These are phyloP conservation scores for Drosophila colorata DNA, from an alignment of 2,888 invertebrate genomes.

Conservation along the genomic window DNA sequence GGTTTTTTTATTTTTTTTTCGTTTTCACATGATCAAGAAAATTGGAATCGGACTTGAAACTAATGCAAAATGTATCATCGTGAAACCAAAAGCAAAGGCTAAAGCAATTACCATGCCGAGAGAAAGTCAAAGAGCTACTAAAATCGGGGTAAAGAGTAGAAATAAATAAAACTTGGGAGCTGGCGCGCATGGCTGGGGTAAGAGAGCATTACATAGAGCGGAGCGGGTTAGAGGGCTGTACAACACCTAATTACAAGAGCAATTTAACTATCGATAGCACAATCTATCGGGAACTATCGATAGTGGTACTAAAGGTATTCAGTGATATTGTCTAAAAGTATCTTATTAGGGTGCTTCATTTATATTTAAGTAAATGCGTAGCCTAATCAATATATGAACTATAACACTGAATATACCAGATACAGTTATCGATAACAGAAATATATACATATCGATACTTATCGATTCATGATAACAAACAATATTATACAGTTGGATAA, in stretches of 20 bases:
- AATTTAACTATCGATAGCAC: conserved; percentile 25
- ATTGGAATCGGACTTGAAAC: conserved; percentile 40
- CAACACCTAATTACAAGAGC: conserved; percentile 19
- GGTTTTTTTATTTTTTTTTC: conserved; percentile 24
- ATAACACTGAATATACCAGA: background rate
- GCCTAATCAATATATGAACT: too few relatives aligned
- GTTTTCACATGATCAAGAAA: conserved; percentile 30
- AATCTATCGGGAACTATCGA: conserved; percentile 1
- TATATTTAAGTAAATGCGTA: too few relatives aligned
- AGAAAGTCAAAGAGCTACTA: conserved; percentile 32
- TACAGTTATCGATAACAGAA: background rate
- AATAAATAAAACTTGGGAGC: conserved; percentile 15
- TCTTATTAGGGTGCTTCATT: too few relatives aligned
- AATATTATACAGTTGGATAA: too few relatives aligned
- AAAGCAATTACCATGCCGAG: conserved; percentile 61
- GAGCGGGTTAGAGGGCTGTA: conserved; percentile 31
- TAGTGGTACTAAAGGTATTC: conserved; percentile 14
- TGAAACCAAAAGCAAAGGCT: conserved; percentile 66
- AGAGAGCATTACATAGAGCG: conserved; percentile 17
- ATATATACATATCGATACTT: background rate
- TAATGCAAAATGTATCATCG: conserved; percentile 63
- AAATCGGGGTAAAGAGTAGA: conserved; percentile 28
- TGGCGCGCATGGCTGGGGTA: conserved; percentile 9
- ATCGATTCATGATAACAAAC: too few relatives aligned
- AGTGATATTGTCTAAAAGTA: background rate